phyloP scores from a whole-genome alignment of 2,888 invertebrate genomes.

The Lymantria dispar region DNA sequence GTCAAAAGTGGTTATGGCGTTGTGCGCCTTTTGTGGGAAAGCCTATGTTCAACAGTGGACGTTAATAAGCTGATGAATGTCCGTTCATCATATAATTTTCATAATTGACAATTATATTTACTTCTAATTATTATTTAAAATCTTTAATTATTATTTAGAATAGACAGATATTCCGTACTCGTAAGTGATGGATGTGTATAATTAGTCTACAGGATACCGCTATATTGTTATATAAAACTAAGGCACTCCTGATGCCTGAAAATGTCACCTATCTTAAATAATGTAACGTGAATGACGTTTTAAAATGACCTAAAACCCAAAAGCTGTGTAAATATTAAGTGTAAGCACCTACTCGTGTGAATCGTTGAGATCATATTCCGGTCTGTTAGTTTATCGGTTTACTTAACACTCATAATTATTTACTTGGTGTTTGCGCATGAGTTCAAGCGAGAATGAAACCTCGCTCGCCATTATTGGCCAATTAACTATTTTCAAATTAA shows the following conservation, averaged over 20 bases:
- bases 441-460: slow-evolving; percentile 50
- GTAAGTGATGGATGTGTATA: too few species aligned
- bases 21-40: too few species aligned
- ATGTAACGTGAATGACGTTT: not conserved
- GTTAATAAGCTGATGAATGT: too few species aligned
- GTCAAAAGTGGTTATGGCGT: too few species aligned
- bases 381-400: slow-evolving; percentile 42
- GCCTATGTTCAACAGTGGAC: too few species aligned
- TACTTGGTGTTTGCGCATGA: slow-evolving; percentile 47
- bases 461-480: slow-evolving; percentile 38
- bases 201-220: not conserved
- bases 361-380: slow-evolving; percentile 44
- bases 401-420: slow-evolving; percentile 27
- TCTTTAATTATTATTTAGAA: too few species aligned
- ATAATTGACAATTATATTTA: too few species aligned
- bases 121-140: too few species aligned
- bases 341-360: slow-evolving; percentile 11
- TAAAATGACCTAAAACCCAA: not conserved
- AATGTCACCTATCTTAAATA: not conserved
- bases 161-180: too few species aligned
- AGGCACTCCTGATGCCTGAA: not conserved
- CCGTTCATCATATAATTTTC: too few species aligned
- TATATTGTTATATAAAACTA: not conserved
- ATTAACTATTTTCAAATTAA: slow-evolving; percentile 42
- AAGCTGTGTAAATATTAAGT: slow-evolving; percentile 1